Conservation (phyloP, 2,888 invertebrate species). For the Candidula unifasciata region DNA sequence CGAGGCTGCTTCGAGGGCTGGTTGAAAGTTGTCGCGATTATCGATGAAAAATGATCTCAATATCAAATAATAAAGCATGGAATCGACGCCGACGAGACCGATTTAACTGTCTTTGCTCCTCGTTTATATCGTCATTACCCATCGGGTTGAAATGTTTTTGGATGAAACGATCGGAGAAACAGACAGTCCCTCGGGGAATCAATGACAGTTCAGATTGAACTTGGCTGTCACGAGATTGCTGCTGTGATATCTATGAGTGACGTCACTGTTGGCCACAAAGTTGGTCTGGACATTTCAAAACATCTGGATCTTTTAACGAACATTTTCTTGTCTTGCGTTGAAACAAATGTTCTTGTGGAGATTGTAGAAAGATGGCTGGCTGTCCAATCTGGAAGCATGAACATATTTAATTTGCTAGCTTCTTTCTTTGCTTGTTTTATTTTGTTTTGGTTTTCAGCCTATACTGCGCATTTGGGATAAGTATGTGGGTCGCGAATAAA, state of each 20-base stretch:
- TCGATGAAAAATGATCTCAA: conserved; percentile 59
- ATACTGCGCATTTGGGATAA: too few relatives aligned
- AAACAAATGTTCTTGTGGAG: too few relatives aligned
- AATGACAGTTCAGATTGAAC: neutral
- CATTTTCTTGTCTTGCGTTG: neutral
- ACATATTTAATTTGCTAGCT: too few relatives aligned
- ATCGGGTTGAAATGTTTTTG: conserved; percentile 18
- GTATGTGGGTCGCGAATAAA: too few relatives aligned
- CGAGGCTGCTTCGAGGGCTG: neutral
- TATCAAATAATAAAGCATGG: conserved; percentile 62
- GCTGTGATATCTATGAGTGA: conserved; percentile 22
- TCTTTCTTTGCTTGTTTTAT: too few relatives aligned
- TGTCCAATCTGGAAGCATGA: too few relatives aligned
- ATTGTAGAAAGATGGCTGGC: too few relatives aligned
- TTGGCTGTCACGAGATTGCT: conserved; percentile 14
- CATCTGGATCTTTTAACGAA: neutral
- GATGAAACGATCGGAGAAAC: neutral
- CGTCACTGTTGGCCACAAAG: neutral
- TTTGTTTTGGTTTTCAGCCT: too few relatives aligned
- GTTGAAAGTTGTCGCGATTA: conserved; percentile 38
- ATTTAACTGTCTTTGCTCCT: conserved; percentile 50
- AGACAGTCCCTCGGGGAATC: neutral
- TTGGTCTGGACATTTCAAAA: neutral
- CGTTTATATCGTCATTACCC: conserved; percentile 37
- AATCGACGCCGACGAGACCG: conserved; percentile 54